Evolutionary conservation across 2,888 invertebrate species (phyloP).

Genomic region (Lithophane leautieri): DNA sequence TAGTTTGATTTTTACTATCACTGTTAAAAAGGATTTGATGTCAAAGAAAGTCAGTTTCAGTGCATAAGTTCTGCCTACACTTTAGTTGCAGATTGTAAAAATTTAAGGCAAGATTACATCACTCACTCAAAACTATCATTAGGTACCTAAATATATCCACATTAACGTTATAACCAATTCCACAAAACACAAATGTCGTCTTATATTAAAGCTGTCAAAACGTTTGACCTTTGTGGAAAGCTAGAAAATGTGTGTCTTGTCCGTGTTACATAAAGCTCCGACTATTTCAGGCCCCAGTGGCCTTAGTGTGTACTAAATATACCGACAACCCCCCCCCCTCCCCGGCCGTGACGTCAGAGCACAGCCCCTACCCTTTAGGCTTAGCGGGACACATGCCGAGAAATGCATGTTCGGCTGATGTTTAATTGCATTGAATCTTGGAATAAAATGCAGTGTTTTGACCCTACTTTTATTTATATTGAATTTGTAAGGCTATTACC

Average conservation of each 20-base stretch:
- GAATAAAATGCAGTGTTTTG: not conserved
- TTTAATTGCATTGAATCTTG: not conserved
- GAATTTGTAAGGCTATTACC: too few species aligned
- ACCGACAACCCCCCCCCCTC: constrained; percentile 59
- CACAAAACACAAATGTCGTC: not conserved
- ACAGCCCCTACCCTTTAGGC: constrained; percentile 32
- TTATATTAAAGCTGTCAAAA: constrained; percentile 30
- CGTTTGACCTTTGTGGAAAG: constrained; percentile 45
- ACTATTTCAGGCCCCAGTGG: constrained; percentile 56
- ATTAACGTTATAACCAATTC: not conserved
- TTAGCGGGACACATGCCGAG: constrained; percentile 19
- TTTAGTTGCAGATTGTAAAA: too few species aligned
- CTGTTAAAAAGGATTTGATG: not conserved
- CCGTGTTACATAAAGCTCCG: constrained; percentile 53
- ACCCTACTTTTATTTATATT: not conserved
- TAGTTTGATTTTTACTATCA: not conserved
- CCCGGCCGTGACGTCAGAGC: constrained; percentile 62
- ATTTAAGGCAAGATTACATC: not conserved
- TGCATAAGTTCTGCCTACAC: too few species aligned
- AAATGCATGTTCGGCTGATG: constrained; percentile 9
- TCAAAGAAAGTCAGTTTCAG: not conserved
- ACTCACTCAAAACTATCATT: not conserved
- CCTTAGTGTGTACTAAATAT: constrained; percentile 65
- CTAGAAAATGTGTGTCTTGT: constrained; percentile 49
- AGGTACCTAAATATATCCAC: not conserved